Percentiles rank a stretch among this genome's conserved stretches.
These are phyloP conservation scores for Luffia ferchaultella DNA, from an alignment of 2,888 invertebrate species.

Conservation along the genomic window DNA sequence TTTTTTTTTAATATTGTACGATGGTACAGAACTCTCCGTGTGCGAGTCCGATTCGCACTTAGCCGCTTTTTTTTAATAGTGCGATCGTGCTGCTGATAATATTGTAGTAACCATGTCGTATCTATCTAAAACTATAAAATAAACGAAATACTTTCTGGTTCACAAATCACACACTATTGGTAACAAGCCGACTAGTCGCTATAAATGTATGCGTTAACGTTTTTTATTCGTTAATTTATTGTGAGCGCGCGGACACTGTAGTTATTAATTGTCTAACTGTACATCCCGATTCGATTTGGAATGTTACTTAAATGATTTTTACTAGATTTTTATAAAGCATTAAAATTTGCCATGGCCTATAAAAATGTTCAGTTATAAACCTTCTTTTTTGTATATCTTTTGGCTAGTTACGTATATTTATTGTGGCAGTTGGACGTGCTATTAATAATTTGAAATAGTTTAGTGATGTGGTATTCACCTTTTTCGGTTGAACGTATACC, in stretches of 20 bases:
- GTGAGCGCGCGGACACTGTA: neutral
- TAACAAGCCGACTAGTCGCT: neutral
- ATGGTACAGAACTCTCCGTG: too few relatives aligned
- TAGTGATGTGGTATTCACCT: too few relatives aligned
- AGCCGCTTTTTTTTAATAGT: too few relatives aligned
- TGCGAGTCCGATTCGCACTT: too few relatives aligned
- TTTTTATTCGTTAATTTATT: neutral
- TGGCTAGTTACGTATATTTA: neutral
- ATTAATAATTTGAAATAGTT: too few relatives aligned
- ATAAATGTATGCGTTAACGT: neutral
- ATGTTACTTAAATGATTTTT: slow-evolving; percentile 8
- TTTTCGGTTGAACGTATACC: too few relatives aligned
- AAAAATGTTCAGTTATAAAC: neutral
- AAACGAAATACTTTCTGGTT: too few relatives aligned
- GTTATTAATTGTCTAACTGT: neutral
- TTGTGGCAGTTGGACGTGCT: slow-evolving; percentile 1
- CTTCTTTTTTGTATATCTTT: neutral
- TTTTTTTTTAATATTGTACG: too few relatives aligned
- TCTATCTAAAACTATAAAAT: too few relatives aligned
- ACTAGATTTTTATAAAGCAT: slow-evolving; percentile 2
- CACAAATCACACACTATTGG: too few relatives aligned
- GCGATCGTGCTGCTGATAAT: too few relatives aligned
- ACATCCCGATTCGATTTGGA: neutral
- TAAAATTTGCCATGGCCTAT: slow-evolving; percentile 3
- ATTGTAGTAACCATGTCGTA: too few relatives aligned